Evolutionary conservation across 2,797 vertebrate species (phyloP).

Genomic region (Cetoscarus ocellatus): DNA sequence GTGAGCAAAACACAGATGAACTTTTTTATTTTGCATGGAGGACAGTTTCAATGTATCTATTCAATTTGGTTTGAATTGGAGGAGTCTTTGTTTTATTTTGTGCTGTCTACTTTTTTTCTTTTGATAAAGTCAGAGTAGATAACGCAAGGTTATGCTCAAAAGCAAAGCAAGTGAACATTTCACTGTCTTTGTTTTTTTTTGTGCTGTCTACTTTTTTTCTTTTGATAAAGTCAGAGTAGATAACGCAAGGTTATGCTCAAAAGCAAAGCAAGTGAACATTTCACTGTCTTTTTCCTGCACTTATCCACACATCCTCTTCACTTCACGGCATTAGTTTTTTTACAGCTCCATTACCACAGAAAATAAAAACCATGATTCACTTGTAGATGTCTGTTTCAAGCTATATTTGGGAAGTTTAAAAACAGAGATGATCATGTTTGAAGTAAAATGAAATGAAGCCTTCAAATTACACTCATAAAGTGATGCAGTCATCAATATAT

Average conservation of each 20-base stretch:
- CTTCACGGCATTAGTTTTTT: background rate
- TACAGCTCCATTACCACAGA: background rate
- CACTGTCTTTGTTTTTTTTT: constrained; percentile 9
- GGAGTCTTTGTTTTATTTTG: constrained; percentile 47
- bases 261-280: constrained; percentile 25
- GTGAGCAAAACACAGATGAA: constrained; percentile 65
- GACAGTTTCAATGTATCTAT: constrained; percentile 58
- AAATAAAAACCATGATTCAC: background rate
- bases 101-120: constrained; percentile 5
- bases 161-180: constrained; percentile 17
- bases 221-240: constrained; percentile 56
- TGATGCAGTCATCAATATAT: too few relatives aligned
- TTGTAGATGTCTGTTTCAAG: background rate
- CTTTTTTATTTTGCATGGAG: constrained; percentile 46
- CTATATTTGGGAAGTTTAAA: too few relatives aligned
- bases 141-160: constrained; percentile 50
- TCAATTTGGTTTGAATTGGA: constrained; percentile 45
- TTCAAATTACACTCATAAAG: too few relatives aligned
- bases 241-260: constrained; percentile 49
- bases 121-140: constrained; percentile 58
- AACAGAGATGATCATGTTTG: too few relatives aligned
- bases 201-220: constrained; percentile 6
- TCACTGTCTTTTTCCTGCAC: constrained; percentile 11
- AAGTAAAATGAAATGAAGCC: too few relatives aligned
- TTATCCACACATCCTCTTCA: background rate